A percentile compares a stretch with the other conserved stretches of the same genome.
Evolutionary conservation across 1,140 invertebrate species (phyloP).

Genomic region (Danaus plexippus): DNA sequence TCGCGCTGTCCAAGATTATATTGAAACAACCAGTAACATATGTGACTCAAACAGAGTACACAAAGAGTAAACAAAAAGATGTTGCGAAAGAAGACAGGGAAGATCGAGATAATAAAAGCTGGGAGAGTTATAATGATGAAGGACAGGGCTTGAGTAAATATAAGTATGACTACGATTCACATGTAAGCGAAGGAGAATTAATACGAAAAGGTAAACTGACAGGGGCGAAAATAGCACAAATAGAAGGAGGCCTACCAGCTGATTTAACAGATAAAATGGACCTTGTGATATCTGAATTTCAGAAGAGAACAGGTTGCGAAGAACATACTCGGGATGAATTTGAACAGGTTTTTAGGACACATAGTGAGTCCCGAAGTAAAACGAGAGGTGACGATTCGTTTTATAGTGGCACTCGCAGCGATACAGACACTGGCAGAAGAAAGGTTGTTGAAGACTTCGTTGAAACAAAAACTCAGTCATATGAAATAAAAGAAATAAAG

Average conservation of each 20-base stretch:
- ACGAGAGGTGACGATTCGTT: slow-evolving; percentile 14
- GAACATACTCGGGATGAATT: slow-evolving; percentile 9
- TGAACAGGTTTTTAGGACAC: too few species aligned
- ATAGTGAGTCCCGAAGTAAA: slow-evolving; percentile 25
- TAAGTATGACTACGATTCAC: slow-evolving; percentile 13
- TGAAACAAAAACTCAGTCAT: slow-evolving; percentile 19
- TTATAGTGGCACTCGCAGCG: slow-evolving; percentile 6
- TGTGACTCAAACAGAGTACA: too few species aligned
- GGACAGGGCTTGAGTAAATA: slow-evolving; percentile 2
- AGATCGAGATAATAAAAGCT: slow-evolving; percentile 3
- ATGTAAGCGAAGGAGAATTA: slow-evolving; percentile 21
- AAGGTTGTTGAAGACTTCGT: slow-evolving; percentile 22
- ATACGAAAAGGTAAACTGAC: slow-evolving; percentile 31
- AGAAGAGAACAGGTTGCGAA: slow-evolving; percentile 42
- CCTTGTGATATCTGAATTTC: slow-evolving; percentile 53
- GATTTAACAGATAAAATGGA: slow-evolving; percentile 54
- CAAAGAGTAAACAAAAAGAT: background rate
- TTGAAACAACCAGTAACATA: slow-evolving; percentile 26
- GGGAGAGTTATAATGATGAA: background rate
- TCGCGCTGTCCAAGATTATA: slow-evolving; percentile 49
- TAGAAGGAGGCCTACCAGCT: slow-evolving; percentile 38
- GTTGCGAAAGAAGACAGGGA: slow-evolving; percentile 13
- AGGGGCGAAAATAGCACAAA: slow-evolving; percentile 53
- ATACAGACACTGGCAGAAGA: slow-evolving; percentile 21
- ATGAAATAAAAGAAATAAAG: slow-evolving; percentile 14